A percentile compares a stretch with the other conserved stretches of the same genome.
phyloP scores from a whole-genome alignment of 2,888 invertebrate genomes.

The Eupithecia abbreviata region DNA sequence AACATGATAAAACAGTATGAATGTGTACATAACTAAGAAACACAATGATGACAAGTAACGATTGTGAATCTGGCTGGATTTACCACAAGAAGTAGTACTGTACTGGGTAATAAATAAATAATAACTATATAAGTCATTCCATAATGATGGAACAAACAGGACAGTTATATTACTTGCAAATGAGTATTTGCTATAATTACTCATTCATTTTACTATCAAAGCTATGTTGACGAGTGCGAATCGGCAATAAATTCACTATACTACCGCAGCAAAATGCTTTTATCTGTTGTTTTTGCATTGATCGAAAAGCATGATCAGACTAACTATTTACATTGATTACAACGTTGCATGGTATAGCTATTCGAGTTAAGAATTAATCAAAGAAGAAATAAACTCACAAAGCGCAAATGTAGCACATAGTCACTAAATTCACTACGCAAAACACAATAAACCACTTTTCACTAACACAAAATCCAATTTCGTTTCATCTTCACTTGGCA shows the following conservation, averaged over 20 bases:
- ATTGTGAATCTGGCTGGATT: conserved; percentile 64
- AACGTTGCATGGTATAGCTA: conserved; percentile 31
- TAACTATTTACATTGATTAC: conserved; percentile 11
- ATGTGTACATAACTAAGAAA: conserved; percentile 73
- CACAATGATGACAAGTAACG: conserved; percentile 71
- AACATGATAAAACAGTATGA: conserved; percentile 78
- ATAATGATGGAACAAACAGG: neutral
- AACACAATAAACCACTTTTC: conserved; percentile 32
- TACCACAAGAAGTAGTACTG: conserved; percentile 43
- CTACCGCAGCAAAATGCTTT: conserved; percentile 13
- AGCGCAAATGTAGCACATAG: conserved; percentile 23
- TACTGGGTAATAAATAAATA: conserved; percentile 4
- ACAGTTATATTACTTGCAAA: neutral
- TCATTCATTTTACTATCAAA: conserved; percentile 22
- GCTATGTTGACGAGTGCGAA: conserved; percentile 8
- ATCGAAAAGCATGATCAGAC: neutral
- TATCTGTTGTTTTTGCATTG: neutral
- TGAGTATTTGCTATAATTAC: conserved; percentile 3
- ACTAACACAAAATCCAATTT: conserved; percentile 30
- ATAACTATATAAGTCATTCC: neutral
- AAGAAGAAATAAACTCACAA: conserved; percentile 19
- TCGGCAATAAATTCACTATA: conserved; percentile 19
- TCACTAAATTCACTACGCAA: conserved; percentile 36
- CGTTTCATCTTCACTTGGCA: conserved; percentile 36
- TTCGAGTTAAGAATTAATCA: conserved; percentile 14